phyloP scores from a whole-genome alignment of 1,140 invertebrate species.

The Calephelis nemesis region DNA sequence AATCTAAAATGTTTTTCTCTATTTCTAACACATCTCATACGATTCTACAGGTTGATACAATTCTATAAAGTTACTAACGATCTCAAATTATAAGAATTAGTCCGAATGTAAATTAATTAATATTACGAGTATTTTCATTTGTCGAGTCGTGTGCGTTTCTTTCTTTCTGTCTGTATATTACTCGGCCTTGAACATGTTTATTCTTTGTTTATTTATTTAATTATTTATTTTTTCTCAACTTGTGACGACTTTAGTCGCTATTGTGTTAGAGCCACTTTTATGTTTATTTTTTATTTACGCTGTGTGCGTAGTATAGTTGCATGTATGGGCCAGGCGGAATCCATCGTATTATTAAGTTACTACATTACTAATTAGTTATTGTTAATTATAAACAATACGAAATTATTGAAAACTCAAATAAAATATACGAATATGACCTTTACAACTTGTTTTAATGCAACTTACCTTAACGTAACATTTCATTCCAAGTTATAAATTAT shows the following conservation, averaged over 20 bases:
- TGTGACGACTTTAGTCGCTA: neutral
- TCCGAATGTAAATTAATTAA: too few species aligned
- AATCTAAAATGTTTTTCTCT: too few species aligned
- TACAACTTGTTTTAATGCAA: slow-evolving; percentile 3
- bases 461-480: neutral
- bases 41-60: too few species aligned
- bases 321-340: slow-evolving; percentile 47
- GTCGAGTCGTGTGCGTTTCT: too few species aligned
- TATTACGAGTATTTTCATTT: too few species aligned
- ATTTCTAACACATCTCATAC: too few species aligned
- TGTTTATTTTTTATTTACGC: slow-evolving; percentile 58
- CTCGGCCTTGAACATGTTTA: too few species aligned
- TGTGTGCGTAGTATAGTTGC: slow-evolving; percentile 75
- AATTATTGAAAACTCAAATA: neutral
- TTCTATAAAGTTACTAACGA: too few species aligned
- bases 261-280: slow-evolving; percentile 21
- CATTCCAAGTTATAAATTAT: neutral
- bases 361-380: slow-evolving; percentile 8
- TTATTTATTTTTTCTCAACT: neutral
- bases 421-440: slow-evolving; percentile 8
- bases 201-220: too few species aligned
- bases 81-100: too few species aligned
- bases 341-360: slow-evolving; percentile 12
- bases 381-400: neutral
- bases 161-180: too few species aligned